Conservation (phyloP, 1,140 invertebrate species). For the Pantala flavescens region DNA sequence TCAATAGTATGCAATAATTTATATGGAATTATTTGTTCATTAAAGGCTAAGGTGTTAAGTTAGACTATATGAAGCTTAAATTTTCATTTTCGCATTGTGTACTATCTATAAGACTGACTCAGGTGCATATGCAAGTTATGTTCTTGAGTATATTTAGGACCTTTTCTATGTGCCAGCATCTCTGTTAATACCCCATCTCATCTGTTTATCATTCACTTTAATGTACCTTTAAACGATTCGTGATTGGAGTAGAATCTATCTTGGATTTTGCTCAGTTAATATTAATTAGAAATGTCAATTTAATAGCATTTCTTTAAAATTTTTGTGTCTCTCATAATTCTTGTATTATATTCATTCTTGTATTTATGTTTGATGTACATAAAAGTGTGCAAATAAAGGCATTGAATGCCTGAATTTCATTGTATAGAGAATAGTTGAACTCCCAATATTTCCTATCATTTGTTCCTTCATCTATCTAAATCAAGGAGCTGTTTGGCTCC, state of each 20-base stretch:
- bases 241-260: not conserved
- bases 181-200: not conserved
- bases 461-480: too few relatives aligned
- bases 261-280: not conserved
- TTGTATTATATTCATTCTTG: not conserved
- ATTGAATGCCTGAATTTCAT: not conserved
- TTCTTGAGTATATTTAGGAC: not conserved
- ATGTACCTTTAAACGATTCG: not conserved
- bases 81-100: not conserved
- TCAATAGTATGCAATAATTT: too few relatives aligned
- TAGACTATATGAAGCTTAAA: not conserved
- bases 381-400: not conserved
- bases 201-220: not conserved
- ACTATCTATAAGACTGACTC: slow-evolving; percentile 9
- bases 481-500: too few relatives aligned
- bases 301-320: too few relatives aligned
- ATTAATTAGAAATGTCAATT: too few relatives aligned
- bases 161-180: not conserved
- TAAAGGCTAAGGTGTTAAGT: not conserved
- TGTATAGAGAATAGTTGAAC: too few relatives aligned
- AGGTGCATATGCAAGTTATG: not conserved
- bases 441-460: too few relatives aligned
- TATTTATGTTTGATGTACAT: slow-evolving; percentile 11
- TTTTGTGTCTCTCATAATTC: too few relatives aligned
- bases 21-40: not conserved